Evolutionary conservation across 2,113 vertebrate species (phyloP).

Genomic region (Lycocorax pyrrhopterus): DNA sequence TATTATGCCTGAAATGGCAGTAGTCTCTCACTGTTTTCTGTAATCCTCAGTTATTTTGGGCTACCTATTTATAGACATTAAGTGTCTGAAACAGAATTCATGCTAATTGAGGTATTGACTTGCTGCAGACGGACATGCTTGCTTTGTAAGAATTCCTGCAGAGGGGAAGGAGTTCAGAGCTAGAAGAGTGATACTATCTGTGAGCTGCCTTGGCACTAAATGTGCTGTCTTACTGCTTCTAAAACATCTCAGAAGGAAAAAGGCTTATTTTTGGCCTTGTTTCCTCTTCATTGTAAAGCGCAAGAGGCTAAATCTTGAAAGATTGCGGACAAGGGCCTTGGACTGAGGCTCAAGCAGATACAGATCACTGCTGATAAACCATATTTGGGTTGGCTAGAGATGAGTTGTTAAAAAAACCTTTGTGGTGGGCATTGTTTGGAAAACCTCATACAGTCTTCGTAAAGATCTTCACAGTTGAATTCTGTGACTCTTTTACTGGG

Average conservation of each 20-base stretch:
- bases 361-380: constrained; percentile 5
- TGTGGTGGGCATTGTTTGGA: background rate
- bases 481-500: background rate
- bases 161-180: background rate
- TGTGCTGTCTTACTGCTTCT: background rate
- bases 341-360: background rate
- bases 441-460: background rate
- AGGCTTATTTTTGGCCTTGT: background rate
- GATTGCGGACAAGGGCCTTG: background rate
- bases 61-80: background rate
- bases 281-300: background rate
- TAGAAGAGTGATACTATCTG: background rate
- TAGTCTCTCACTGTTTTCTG: background rate
- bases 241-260: background rate
- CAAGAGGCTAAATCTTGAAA: background rate
- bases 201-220: background rate
- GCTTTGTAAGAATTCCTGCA: background rate
- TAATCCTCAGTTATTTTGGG: background rate
- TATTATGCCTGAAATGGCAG: background rate
- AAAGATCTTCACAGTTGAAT: background rate
- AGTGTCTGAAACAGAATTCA: background rate
- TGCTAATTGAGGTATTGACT: background rate
- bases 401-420: background rate
- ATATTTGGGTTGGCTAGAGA: background rate
- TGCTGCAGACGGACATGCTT: background rate